A percentile compares a stretch with the other conserved stretches of the same genome.
These are phyloP conservation scores for Cryptomyrus ogoouensis DNA, from an alignment of 2,113 vertebrate genomes.

Conservation along the genomic window DNA sequence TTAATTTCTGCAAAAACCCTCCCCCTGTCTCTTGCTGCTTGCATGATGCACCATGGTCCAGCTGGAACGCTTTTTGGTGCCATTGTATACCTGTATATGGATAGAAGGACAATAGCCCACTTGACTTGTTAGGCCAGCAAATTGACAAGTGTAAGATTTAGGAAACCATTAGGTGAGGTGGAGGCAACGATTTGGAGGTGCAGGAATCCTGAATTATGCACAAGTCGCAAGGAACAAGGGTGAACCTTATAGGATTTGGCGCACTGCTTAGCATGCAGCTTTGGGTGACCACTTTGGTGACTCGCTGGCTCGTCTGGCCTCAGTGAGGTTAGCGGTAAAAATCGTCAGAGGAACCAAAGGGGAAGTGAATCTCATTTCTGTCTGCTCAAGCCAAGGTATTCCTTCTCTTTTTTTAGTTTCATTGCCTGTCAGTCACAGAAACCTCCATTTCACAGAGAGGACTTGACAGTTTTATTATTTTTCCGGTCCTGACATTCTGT, in stretches of 20 bases:
- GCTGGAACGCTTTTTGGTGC: background rate
- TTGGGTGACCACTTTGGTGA: background rate
- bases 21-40: background rate
- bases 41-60: background rate
- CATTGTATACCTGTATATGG: background rate
- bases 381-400: background rate
- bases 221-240: background rate
- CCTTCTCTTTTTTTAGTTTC: background rate
- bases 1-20: background rate
- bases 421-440: slow-evolving; percentile 7
- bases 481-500: background rate
- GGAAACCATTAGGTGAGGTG: background rate
- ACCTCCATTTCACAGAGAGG: background rate
- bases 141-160: background rate
- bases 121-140: background rate
- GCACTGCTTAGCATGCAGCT: background rate
- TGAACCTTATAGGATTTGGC: background rate
- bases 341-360: background rate
- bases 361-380: background rate
- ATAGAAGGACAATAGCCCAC: background rate
- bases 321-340: background rate
- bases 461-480: slow-evolving; percentile 12
- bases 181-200: background rate
- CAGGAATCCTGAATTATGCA: background rate
- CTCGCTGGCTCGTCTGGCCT: background rate